Evolutionary conservation across 2,888 invertebrate genomes (phyloP).

Genomic region (Protophormia terraenovae): DNA sequence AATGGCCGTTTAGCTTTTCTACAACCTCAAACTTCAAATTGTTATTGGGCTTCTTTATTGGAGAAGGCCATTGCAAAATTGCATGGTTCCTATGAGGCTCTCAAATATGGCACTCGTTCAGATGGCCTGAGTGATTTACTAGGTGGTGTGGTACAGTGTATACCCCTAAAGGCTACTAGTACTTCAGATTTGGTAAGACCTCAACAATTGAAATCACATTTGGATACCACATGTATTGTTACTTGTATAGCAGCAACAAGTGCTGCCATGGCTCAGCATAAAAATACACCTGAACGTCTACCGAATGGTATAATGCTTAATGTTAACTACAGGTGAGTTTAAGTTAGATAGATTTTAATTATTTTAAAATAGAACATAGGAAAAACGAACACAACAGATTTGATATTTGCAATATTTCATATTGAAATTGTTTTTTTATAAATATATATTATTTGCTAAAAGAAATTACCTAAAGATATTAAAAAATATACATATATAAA

Average conservation of each 20-base stretch:
- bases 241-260: constrained; percentile 85
- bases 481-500: no score
- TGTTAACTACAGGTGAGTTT: constrained; percentile 85
- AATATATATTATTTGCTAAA: no score
- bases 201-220: constrained; percentile 85
- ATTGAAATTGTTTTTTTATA: no score
- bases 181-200: constrained; percentile 84
- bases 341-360: background rate
- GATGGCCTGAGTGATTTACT: constrained; percentile 94
- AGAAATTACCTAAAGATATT: no score
- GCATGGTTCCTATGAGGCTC: constrained; percentile 95
- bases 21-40: constrained; percentile 89
- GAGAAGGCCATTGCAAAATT: constrained; percentile 98
- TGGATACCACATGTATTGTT: constrained; percentile 92
- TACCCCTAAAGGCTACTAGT: constrained; percentile 84
- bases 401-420: no score
- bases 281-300: constrained; percentile 85
- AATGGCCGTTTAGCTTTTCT: constrained; percentile 93
- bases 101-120: constrained; percentile 94
- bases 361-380: background rate
- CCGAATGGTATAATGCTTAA: constrained; percentile 87
- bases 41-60: constrained; percentile 93
- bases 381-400: background rate
- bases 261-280: constrained; percentile 81
- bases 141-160: constrained; percentile 93